These are phyloP conservation scores for Micromys minutus DNA, from an alignment of 2,113 vertebrate species.

Conservation along the genomic window DNA sequence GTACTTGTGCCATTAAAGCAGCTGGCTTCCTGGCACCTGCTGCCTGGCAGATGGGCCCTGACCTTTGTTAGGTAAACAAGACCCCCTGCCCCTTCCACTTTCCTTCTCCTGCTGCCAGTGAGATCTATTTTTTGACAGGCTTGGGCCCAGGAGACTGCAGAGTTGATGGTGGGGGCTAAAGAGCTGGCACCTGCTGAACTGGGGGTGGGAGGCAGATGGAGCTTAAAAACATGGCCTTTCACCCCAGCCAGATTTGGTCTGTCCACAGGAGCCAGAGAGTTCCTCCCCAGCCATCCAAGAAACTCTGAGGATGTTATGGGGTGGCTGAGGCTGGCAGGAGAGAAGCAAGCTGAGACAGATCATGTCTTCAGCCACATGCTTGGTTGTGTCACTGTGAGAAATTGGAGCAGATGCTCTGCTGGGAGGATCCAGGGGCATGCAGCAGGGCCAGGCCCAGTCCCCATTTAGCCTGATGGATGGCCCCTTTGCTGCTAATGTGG, in stretches of 20 bases:
- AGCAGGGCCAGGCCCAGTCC: slow-evolving; percentile 18
- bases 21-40: slow-evolving; percentile 75
- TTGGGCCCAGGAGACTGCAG: slow-evolving; percentile 44
- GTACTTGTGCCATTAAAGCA: slow-evolving; percentile 53
- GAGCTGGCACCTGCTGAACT: slow-evolving; percentile 32
- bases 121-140: slow-evolving; percentile 69
- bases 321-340: background rate
- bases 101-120: slow-evolving; percentile 60
- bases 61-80: slow-evolving; percentile 80
- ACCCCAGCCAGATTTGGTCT: slow-evolving; percentile 10
- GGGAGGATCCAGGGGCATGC: background rate
- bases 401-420: background rate
- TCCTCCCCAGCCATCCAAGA: background rate
- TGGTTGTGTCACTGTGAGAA: background rate
- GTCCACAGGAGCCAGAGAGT: background rate
- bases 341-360: background rate
- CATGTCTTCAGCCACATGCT: background rate
- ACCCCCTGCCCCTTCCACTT: slow-evolving; percentile 65
- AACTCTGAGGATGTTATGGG: background rate
- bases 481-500: slow-evolving; percentile 57
- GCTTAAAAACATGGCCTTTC: slow-evolving; percentile 8
- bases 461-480: slow-evolving; percentile 75
- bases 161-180: slow-evolving; percentile 16
- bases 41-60: slow-evolving; percentile 76
- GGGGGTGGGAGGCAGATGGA: slow-evolving; percentile 51